Conservation (phyloP, 2,113 vertebrate species). For the Spheniscus mendiculus region DNA sequence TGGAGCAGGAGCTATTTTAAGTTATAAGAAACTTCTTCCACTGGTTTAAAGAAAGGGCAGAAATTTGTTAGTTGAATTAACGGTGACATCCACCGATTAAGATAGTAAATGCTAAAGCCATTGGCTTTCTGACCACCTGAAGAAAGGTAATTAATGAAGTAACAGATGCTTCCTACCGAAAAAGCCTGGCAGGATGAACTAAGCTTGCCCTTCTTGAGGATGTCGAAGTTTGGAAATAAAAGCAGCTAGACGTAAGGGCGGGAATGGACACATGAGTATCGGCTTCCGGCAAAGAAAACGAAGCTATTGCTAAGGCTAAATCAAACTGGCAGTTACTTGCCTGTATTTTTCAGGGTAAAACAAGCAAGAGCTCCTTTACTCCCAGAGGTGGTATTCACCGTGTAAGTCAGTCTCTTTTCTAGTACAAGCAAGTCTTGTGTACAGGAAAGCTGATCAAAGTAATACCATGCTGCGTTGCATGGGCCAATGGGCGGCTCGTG, state of each 20-base stretch:
- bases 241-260: background rate
- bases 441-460: background rate
- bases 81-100: background rate
- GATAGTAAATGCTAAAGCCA: background rate
- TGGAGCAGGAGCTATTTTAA: constrained; percentile 7
- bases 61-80: background rate
- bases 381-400: background rate
- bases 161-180: background rate
- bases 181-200: background rate
- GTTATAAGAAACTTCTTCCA: background rate
- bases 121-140: background rate
- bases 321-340: background rate
- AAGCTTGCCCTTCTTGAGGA: background rate
- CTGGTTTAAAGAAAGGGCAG: background rate
- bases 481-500: fast-evolving
- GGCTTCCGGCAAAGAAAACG: background rate
- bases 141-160: background rate
- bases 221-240: background rate
- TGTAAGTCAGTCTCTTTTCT: background rate
- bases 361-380: background rate
- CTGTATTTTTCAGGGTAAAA: background rate
- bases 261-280: fast-evolving
- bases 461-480: fast-evolving
- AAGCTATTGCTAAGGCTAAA: background rate
- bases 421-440: background rate